Conservation (phyloP, 1,140 invertebrate species). For the Euwallacea similis region DNA sequence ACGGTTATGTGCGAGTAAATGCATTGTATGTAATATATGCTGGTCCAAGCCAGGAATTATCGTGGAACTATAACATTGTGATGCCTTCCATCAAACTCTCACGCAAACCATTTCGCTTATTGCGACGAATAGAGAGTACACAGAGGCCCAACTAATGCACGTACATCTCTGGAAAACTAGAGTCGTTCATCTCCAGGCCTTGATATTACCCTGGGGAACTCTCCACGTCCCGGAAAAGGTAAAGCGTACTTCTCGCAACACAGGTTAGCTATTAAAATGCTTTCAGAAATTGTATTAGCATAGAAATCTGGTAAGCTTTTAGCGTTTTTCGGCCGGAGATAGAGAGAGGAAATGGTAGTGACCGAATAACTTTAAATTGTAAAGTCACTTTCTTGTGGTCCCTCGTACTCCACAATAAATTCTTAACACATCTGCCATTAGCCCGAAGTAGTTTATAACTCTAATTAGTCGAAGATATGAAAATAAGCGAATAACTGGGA, state of each 20-base stretch:
- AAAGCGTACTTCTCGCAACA: conserved; percentile 29
- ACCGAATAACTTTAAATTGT: too few relatives aligned
- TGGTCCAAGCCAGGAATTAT: too few relatives aligned
- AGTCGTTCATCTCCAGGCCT: conserved; percentile 21
- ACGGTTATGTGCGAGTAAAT: background rate
- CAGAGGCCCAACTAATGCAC: conserved; percentile 10
- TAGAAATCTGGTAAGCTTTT: conserved; percentile 32
- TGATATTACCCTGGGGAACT: conserved; percentile 27
- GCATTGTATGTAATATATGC: too few relatives aligned
- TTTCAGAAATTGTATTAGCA: conserved; percentile 37
- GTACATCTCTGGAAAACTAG: conserved; percentile 25
- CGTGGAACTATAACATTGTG: too few relatives aligned
- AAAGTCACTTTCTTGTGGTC: too few relatives aligned
- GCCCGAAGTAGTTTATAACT: background rate
- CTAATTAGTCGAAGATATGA: conserved; percentile 6
- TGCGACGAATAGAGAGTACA: conserved; percentile 10
- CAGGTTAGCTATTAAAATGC: conserved; percentile 33
- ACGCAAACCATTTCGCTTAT: background rate
- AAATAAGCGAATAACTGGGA: background rate
- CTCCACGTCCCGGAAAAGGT: conserved; percentile 22
- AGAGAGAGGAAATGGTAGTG: too few relatives aligned
- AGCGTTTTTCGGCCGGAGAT: conserved; percentile 13
- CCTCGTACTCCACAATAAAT: background rate
- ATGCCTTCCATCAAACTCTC: too few relatives aligned
- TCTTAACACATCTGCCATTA: conserved; percentile 3